These are phyloP conservation scores for Dusona sp. DNA, from an alignment of 2,888 invertebrate genomes.

Conservation along the genomic window DNA sequence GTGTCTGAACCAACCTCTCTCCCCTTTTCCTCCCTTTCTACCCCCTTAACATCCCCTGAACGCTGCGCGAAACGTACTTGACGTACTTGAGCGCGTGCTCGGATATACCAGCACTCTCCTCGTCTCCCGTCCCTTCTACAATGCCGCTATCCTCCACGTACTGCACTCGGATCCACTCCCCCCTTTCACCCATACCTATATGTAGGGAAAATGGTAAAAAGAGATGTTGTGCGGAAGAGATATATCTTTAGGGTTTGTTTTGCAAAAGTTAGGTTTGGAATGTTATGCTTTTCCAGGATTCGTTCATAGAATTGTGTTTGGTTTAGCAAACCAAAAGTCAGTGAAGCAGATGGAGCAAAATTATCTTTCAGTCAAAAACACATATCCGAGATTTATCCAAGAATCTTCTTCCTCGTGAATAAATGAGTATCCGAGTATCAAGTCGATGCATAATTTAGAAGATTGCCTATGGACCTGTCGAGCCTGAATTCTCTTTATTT, in stretches of 20 bases:
- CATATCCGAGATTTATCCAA: slow-evolving; percentile 62
- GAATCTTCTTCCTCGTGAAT: slow-evolving; percentile 78
- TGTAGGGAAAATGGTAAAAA: slow-evolving; percentile 21
- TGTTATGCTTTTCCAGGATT: not conserved
- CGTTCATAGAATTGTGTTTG: not conserved
- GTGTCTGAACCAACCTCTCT: slow-evolving; percentile 78
- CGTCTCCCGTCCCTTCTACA: slow-evolving; percentile 60
- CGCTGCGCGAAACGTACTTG: slow-evolving; percentile 66
- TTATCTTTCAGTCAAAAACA: slow-evolving; percentile 35
- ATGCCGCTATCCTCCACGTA: slow-evolving; percentile 16
- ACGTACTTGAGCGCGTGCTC: slow-evolving; percentile 69
- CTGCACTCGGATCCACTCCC: slow-evolving; percentile 41
- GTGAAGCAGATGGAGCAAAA: not conserved
- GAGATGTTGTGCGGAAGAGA: not conserved
- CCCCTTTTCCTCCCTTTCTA: not conserved
- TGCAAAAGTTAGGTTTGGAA: not conserved
- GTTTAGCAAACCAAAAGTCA: not conserved
- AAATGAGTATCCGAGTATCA: slow-evolving; percentile 84
- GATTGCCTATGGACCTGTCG: slow-evolving; percentile 75
- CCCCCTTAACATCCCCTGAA: slow-evolving; percentile 75
- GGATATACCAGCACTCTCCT: slow-evolving; percentile 64
- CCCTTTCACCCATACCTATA: slow-evolving; percentile 5
- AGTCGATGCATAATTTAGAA: slow-evolving; percentile 83
- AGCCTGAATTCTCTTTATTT: slow-evolving; percentile 44
- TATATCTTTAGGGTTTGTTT: not conserved